A percentile compares a stretch with the other conserved stretches of the same genome.
Evolutionary conservation across 2,888 invertebrate species (phyloP).

Genomic region (Mythimna impura): DNA sequence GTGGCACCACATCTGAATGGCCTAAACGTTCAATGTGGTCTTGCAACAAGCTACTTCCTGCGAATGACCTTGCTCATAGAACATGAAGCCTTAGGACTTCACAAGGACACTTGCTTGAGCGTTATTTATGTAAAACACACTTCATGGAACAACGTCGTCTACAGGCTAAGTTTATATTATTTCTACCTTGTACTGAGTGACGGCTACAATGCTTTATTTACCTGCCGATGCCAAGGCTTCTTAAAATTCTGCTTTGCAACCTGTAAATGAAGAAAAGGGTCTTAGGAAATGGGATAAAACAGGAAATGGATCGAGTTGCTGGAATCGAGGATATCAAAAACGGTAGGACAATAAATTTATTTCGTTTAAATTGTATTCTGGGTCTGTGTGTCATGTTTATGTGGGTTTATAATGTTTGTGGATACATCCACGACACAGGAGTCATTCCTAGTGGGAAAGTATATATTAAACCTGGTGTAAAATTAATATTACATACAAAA

Average conservation of each 20-base stretch:
- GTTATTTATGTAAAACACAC: conserved; percentile 61
- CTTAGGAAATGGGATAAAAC: conserved; percentile 19
- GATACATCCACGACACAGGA: no score
- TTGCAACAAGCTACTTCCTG: conserved; percentile 69
- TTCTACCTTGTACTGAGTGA: conserved; percentile 18
- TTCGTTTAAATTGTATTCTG: no score
- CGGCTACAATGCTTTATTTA: conserved; percentile 18
- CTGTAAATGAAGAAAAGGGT: conserved; percentile 42
- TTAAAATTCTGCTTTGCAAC: conserved; percentile 32
- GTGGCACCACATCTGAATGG: conserved; percentile 54
- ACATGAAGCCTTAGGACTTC: conserved; percentile 73
- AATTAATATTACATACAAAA: background rate
- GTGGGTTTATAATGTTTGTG: no score
- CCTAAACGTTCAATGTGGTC: conserved; percentile 49
- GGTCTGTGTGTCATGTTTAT: no score
- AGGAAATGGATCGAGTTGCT: background rate
- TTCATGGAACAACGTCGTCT: conserved; percentile 35
- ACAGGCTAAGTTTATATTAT: conserved; percentile 28
- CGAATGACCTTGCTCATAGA: conserved; percentile 62
- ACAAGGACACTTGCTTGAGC: conserved; percentile 32
- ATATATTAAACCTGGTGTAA: background rate
- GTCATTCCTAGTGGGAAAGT: background rate
- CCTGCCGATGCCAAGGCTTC: conserved; percentile 24
- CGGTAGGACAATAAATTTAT: background rate
- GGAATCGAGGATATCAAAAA: background rate